Evolutionary conservation across 2,888 invertebrate species (phyloP), one percentile per base, ranked within the genome.

Genomic region (Gnatocerus cornutus): DNA sequence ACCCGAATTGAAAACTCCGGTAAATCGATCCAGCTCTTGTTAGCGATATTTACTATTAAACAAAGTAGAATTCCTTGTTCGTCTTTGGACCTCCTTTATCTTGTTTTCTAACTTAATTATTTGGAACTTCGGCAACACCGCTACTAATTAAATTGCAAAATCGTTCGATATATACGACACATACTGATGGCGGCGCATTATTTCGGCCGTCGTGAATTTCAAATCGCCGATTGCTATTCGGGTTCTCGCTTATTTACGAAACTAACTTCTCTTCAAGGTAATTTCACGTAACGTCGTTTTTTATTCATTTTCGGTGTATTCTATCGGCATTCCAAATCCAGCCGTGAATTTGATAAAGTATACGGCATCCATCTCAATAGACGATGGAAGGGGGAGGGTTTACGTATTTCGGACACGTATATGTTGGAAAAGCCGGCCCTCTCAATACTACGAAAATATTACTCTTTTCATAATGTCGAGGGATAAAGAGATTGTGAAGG

Each of bases 361-460:
- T 62, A 58, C 71, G 68, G 70, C 74, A 75, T 76, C 72, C 72
- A 74, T 76, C 76, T 76, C 72, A 73, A 75, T 74, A 70, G 66
- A n/a, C 21, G 21, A n/a, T 58, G 70, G 48, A 55, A 64, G 66
- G 71, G 66, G 63, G 70, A 48, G 48, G 68, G 66, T 13, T 73
- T 73, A 63, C 68, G 69, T 72, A 77, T 76, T 74, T 74, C 61
- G 62, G 59, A 69, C 75, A 77, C 75, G 75, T 76, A 43, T 52
- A 41, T 65, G 55, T 52, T 67, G 67, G 50, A 14, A 37, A 48
- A 27, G 45, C 56, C 43, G 9, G 27, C 56, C 27, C 43, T 21
- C 56, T 56, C 39, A 56, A 56, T 56, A 10, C 56, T 9, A 41
- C 41, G 21, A 39, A 56, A 56, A 39, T 56, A 41, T 41, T 56